Evolutionary conservation across 2,888 invertebrate species (phyloP).

Genomic region (Sicus ferrugineus): DNA sequence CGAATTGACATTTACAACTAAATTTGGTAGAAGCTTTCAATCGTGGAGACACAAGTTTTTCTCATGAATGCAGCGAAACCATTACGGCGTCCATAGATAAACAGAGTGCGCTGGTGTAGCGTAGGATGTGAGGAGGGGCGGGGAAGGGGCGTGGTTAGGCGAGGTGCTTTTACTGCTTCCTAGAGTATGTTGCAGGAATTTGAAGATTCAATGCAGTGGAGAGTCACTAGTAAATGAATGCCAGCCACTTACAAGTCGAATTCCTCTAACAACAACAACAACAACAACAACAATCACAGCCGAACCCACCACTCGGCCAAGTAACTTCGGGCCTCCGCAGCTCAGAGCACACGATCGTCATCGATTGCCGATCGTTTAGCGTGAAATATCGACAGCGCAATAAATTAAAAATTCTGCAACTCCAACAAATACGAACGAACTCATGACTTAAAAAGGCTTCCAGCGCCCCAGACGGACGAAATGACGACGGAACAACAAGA

Average conservation of each 20-base stretch:
- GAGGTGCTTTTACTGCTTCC: too few species aligned
- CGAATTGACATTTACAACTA: conserved; percentile 62
- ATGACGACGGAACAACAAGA: conserved; percentile 22
- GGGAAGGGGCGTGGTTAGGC: not conserved
- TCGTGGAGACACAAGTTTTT: conserved; percentile 36
- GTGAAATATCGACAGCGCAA: conserved; percentile 58
- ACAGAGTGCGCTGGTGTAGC: not conserved
- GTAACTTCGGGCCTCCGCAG: not conserved
- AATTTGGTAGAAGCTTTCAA: conserved; percentile 40
- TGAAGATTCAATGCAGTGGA: conserved; percentile 50
- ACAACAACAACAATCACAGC: conserved; percentile 32
- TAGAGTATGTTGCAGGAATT: too few species aligned
- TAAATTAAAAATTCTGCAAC: conserved; percentile 59
- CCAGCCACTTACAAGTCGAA: conserved; percentile 6
- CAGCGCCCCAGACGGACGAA: not conserved
- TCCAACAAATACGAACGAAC: conserved; percentile 48
- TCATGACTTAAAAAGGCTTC: conserved; percentile 34
- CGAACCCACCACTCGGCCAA: not conserved
- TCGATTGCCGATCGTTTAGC: conserved; percentile 28
- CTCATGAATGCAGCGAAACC: conserved; percentile 38
- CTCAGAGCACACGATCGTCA: conserved; percentile 50
- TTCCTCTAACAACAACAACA: conserved; percentile 26
- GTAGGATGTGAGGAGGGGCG: not conserved
- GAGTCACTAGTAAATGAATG: conserved; percentile 59
- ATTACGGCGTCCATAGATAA: not conserved